Conservation (phyloP, 2,888 invertebrate genomes). For the Psylliodes chrysocephalus region DNA sequence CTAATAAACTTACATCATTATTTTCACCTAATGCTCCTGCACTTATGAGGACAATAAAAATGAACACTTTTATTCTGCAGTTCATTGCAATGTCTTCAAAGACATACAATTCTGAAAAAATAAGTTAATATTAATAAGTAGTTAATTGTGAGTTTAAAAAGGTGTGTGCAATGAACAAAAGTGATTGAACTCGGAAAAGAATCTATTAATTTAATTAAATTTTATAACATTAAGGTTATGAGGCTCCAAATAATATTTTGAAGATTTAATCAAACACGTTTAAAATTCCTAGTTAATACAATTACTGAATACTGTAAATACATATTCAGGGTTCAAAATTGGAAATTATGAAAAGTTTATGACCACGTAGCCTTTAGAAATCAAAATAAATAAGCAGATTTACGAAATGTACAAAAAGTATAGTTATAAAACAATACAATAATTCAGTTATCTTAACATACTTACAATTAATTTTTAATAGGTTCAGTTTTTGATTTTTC, state of each 20-base stretch:
- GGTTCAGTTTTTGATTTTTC: not conserved
- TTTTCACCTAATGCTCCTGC: slow-evolving; percentile 28
- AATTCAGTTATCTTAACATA: not conserved
- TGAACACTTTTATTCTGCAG: slow-evolving; percentile 26
- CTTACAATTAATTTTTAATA: not conserved
- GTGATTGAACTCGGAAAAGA: slow-evolving; percentile 2
- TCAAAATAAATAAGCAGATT: not conserved
- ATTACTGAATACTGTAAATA: no score
- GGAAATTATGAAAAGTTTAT: not conserved
- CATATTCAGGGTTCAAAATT: not conserved
- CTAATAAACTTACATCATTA: slow-evolving; percentile 32
- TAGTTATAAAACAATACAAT: not conserved
- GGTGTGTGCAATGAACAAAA: not conserved
- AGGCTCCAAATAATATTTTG: no score
- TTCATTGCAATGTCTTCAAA: slow-evolving; percentile 33
- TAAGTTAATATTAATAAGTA: not conserved
- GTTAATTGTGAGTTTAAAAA: not conserved
- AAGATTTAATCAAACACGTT: no score
- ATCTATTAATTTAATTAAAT: not conserved
- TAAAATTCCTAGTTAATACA: no score
- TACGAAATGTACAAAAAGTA: not conserved
- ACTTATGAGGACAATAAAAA: slow-evolving; percentile 30
- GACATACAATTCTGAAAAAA: slow-evolving; percentile 36
- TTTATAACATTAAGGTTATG: no score
- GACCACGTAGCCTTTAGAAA: slow-evolving; percentile 1